A percentile compares a stretch with the other conserved stretches of the same genome.
Conservation (phyloP, 1,140 invertebrate genomes). For the Zelostemma sp. region DNA sequence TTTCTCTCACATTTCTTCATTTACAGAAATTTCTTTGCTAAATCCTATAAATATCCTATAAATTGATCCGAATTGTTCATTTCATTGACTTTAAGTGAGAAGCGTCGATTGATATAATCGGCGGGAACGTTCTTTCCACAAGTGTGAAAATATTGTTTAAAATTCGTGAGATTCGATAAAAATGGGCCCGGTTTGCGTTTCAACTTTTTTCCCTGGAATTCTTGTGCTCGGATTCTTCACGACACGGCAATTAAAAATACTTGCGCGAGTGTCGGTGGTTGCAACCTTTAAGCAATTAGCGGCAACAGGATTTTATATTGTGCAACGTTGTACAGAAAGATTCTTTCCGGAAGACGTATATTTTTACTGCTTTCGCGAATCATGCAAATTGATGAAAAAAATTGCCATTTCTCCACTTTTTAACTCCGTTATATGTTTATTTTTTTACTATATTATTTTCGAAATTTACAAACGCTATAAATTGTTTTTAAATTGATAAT, state of each 20-base stretch:
- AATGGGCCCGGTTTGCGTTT: constrained; percentile 8
- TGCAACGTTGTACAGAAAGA: constrained; percentile 26
- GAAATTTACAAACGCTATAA: not conserved
- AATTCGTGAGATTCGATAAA: too few relatives aligned
- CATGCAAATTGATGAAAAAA: not conserved
- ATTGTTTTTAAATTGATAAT: too few relatives aligned
- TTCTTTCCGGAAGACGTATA: constrained; percentile 18
- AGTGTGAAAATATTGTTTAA: too few relatives aligned
- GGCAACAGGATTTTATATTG: constrained; percentile 29
- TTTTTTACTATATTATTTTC: not conserved
- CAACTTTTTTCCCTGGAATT: constrained; percentile 10
- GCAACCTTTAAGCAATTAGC: constrained; percentile 36
- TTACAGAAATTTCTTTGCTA: too few relatives aligned
- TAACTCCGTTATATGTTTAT: too few relatives aligned
- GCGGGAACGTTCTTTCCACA: too few relatives aligned
- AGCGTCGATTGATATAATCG: too few relatives aligned
- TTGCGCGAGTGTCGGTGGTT: constrained; percentile 13
- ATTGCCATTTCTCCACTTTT: too few relatives aligned
- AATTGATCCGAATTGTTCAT: too few relatives aligned
- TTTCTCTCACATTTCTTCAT: too few relatives aligned
- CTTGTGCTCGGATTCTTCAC: constrained; percentile 7
- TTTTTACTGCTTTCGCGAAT: constrained; percentile 13
- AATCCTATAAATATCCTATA: too few relatives aligned
- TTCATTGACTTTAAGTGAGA: too few relatives aligned
- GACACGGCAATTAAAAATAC: constrained; percentile 29